Percentiles rank a stretch among this genome's conserved stretches.
Conservation (phyloP, 2,113 vertebrate genomes). For the Riparia riparia region DNA sequence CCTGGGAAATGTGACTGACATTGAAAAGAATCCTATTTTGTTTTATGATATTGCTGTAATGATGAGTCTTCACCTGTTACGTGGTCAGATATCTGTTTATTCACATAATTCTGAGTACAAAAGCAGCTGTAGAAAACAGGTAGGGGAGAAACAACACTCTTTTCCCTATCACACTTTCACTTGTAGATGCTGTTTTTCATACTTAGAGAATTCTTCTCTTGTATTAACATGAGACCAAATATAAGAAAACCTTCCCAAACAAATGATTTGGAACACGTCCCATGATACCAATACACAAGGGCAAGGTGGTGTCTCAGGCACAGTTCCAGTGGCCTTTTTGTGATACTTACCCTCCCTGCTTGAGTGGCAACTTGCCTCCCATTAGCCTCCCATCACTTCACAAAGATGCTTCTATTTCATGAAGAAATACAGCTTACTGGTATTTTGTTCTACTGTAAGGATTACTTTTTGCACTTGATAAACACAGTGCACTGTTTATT, state of each 20-base stretch:
- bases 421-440: background rate
- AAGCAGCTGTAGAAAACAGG: conserved; percentile 1
- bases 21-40: conserved; percentile 16
- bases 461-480: background rate
- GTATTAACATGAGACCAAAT: background rate
- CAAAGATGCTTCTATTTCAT: background rate
- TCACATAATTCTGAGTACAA: background rate
- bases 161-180: background rate
- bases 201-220: background rate
- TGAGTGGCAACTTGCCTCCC: background rate
- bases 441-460: background rate
- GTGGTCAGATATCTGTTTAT: background rate
- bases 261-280: background rate
- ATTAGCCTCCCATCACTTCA: background rate
- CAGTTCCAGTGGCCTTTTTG: background rate
- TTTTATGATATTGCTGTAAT: background rate
- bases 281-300: accelerated
- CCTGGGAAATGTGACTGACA: conserved; percentile 22
- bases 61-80: background rate
- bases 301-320: background rate
- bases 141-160: background rate
- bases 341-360: background rate
- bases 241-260: background rate
- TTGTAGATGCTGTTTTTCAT: background rate
- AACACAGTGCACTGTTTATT: background rate